These are phyloP conservation scores for Paracentrotus lividus DNA, from an alignment of 53 echinoderm and acorn worm genomes.

Conservation along the genomic window DNA sequence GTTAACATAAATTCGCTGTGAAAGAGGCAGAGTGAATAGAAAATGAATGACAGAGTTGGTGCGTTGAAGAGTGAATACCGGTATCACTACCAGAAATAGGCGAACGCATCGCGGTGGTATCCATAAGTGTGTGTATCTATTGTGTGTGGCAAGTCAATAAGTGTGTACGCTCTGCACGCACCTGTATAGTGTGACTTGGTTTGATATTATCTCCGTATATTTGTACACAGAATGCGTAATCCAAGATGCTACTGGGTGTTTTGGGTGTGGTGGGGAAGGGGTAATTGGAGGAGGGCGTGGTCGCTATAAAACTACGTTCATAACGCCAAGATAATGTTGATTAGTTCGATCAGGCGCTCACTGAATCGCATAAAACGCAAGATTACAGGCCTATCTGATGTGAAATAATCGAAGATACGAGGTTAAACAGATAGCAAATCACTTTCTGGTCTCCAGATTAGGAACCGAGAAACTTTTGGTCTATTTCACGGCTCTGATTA, in stretches of 20 bases:
- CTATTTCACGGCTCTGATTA: too few species aligned
- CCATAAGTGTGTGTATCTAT: neutral
- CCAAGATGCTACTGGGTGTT: neutral
- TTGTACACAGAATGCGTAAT: constrained; percentile 3
- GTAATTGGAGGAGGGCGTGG: constrained; percentile 14
- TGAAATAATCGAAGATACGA: too few species aligned
- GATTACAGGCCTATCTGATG: too few species aligned
- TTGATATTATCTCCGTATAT: neutral
- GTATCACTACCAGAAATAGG: neutral
- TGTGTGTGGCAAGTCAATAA: neutral
- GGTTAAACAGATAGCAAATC: too few species aligned
- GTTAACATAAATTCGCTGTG: constrained; percentile 52
- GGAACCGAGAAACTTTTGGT: too few species aligned
- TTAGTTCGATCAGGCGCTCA: neutral
- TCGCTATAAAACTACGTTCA: neutral
- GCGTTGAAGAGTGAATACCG: neutral
- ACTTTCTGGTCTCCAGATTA: too few species aligned
- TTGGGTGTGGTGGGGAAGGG: constrained; percentile 5
- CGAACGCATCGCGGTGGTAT: neutral
- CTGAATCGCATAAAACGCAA: neutral
- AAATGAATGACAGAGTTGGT: neutral
- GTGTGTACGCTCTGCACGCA: neutral
- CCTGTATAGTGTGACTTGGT: neutral
- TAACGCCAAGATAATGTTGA: neutral
- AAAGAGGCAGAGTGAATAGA: neutral